A percentile compares a stretch with the other conserved stretches of the same genome.
phyloP scores from a whole-genome alignment of 2,797 vertebrate genomes.

The Vultur gryphus region DNA sequence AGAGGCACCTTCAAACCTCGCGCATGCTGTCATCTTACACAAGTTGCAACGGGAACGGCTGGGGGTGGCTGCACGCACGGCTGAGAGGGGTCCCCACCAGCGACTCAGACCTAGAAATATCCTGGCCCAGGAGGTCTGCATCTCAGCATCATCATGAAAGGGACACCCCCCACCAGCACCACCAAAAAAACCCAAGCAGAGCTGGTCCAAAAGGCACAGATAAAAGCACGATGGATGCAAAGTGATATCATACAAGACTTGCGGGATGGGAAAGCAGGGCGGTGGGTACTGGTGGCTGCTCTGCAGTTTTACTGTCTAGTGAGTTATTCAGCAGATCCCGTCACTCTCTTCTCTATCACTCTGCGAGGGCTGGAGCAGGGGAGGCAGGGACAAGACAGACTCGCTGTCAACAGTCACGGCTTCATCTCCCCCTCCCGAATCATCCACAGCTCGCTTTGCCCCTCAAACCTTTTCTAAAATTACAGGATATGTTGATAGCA shows the following conservation, averaged over 20 bases:
- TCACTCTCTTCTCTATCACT: background rate
- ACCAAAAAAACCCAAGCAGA: background rate
- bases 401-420: background rate
- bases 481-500: conserved; percentile 23
- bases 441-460: background rate
- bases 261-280: accelerated
- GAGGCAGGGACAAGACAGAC: background rate
- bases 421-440: background rate
- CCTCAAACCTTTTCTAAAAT: background rate
- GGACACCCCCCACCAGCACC: background rate
- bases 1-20: background rate
- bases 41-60: background rate
- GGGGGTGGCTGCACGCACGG: background rate
- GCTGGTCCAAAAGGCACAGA: background rate
- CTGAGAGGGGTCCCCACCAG: background rate
- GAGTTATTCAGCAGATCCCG: background rate
- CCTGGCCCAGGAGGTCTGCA: background rate
- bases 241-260: accelerated
- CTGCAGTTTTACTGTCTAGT: background rate
- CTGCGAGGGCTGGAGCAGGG: background rate
- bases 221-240: background rate
- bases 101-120: background rate
- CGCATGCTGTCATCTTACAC: accelerated
- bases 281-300: background rate
- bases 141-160: background rate